Evolutionary conservation across 2,888 invertebrate genomes (phyloP).

Genomic region (Xanthia icteritia): DNA sequence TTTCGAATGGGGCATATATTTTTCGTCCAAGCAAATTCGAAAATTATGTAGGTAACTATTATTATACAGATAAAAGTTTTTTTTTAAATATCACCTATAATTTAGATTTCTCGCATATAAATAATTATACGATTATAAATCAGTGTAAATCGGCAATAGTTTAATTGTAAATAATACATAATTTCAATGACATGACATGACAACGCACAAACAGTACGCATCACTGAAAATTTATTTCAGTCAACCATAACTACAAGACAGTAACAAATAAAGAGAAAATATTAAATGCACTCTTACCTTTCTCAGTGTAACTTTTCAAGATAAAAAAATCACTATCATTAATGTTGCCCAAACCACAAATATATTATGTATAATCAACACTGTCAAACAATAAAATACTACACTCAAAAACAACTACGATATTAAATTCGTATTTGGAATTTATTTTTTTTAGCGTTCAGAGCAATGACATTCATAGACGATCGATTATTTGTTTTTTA

Average conservation of each 20-base stretch:
- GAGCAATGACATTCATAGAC: conserved; percentile 76
- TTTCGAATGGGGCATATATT: background rate
- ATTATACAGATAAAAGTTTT: background rate
- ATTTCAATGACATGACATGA: conserved; percentile 50
- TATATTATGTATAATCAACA: conserved; percentile 57
- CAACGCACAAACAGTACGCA: conserved; percentile 35
- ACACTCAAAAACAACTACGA: conserved; percentile 76
- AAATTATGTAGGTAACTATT: no score
- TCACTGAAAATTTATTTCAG: conserved; percentile 15
- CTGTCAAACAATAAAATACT: conserved; percentile 51
- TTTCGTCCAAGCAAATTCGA: background rate
- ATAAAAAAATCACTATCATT: conserved; percentile 62
- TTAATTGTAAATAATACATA: conserved; percentile 19
- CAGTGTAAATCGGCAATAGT: conserved; percentile 23
- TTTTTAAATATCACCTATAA: background rate
- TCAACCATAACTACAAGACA: background rate
- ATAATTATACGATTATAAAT: background rate
- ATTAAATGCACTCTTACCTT: conserved; percentile 68
- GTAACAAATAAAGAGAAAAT: conserved; percentile 7
- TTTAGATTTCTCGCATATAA: background rate
- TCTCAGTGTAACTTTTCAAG: conserved; percentile 62
- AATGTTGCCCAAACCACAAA: conserved; percentile 59
- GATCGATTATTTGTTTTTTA: conserved; percentile 36
- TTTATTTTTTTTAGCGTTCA: conserved; percentile 69
- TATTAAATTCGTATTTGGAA: conserved; percentile 61